Base-by-base conservation (phyloP, 2,797 vertebrate genomes). In the Chlorospingus flavigularis region DNA sequence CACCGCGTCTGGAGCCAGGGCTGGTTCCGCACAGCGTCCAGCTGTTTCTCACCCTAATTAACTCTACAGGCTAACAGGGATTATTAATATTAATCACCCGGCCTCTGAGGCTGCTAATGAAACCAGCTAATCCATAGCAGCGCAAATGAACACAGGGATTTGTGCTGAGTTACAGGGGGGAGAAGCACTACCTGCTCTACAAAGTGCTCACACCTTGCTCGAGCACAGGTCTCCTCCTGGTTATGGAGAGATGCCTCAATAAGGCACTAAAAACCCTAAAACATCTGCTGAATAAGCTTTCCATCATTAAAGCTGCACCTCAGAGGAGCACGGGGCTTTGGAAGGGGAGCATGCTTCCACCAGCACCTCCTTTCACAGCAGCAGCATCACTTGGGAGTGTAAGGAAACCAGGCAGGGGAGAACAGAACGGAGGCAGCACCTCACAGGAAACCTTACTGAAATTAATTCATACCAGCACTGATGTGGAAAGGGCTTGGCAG, bases 41-140 rank as follows among this genome's bases (percentile, higher is more conserved):
- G 87, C 85, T 85, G 51, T 37, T 77, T 26, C 86, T 58, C 82
- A 17, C 8, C 60, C 90, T 88, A 39, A 70, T 91, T 86, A 88
- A 80, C 11, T 30, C 79, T 17, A 57, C 28, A 25, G 79, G 76
- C 75, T 90, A 88, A 30, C 24, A 35, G 50, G 28, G 42, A 43
- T 91, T 54, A 83, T 91, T 90, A 67, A 92, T 92, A 88, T 93
- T 92, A 88, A 93, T 89, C 70, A 72, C 25, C 30, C 28, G 5
- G 39, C 11, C 45, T 88, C 72, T 71, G 61, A 89, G 35, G 84
- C 81, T 77, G 17, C 57, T 88, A 73, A 73, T 43, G 67, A 93
- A 84, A 75, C 26, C 74, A 24, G 43, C 20, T 77, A 67, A 88
- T 50, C 85, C 8, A 2, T 17, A 45, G 40, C 55, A 45, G 13